Evolutionary conservation across 35 echinoderm and acorn worm genomes (phyloP).

Genomic region (Acanthaster planci): DNA sequence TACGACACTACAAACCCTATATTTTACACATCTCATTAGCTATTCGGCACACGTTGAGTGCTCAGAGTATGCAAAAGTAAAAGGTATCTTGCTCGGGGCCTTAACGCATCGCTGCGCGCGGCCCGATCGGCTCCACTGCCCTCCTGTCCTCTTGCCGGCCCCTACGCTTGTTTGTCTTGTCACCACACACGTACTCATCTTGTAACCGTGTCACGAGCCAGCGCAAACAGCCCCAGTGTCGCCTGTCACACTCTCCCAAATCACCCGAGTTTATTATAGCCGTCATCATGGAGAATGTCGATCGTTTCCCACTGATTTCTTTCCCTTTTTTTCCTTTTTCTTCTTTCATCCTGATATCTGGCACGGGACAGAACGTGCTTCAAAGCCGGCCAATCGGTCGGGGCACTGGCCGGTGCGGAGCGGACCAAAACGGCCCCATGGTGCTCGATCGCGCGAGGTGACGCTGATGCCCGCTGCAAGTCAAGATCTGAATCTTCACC

Average conservation of each 20-base stretch:
- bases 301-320: conserved; percentile 22
- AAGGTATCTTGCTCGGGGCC: too few relatives aligned
- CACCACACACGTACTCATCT: too few relatives aligned
- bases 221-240: neutral
- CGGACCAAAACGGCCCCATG: neutral
- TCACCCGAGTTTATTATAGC: neutral
- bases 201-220: neutral
- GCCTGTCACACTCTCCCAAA: neutral
- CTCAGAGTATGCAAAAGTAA: too few relatives aligned
- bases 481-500: too few relatives aligned
- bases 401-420: neutral
- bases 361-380: conserved; percentile 1
- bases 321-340: neutral
- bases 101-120: too few relatives aligned
- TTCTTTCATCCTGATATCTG: neutral
- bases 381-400: neutral
- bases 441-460: neutral
- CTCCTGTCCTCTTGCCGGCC: too few relatives aligned
- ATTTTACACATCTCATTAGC: too few relatives aligned
- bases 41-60: too few relatives aligned
- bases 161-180: too few relatives aligned
- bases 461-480: neutral
- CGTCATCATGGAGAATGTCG: neutral
- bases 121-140: too few relatives aligned
- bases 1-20: too few relatives aligned